Conservation (phyloP, 2,113 vertebrate species). For the Stigmatopora nigra region DNA sequence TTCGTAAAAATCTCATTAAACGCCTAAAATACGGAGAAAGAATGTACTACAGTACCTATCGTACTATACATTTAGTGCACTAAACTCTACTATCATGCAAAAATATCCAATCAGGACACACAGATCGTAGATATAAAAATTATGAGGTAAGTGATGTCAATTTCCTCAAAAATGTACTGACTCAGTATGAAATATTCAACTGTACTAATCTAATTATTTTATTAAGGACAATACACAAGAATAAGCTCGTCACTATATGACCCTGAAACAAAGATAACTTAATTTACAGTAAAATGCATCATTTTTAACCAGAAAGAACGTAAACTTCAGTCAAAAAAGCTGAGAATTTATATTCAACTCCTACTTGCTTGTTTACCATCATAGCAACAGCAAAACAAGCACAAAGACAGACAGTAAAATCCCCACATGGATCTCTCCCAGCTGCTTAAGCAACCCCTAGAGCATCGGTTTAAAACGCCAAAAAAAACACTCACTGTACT, state of each 20-base stretch:
- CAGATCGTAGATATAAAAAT: neutral
- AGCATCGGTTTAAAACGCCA: neutral
- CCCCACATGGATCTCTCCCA: neutral
- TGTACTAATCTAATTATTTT: no score
- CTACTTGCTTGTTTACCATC: neutral
- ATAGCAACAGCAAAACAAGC: neutral
- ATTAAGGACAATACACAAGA: neutral
- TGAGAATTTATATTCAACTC: neutral
- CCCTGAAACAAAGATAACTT: neutral
- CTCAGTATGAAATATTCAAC: neutral
- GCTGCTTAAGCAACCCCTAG: neutral
- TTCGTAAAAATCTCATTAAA: slow-evolving; percentile 57
- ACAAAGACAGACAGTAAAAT: neutral
- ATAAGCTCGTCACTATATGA: neutral
- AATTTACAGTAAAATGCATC: neutral
- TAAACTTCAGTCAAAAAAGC: slow-evolving; percentile 19
- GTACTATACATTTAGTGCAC: no score
- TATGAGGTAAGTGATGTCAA: neutral
- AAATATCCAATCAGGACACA: no score
- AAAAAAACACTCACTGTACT: neutral
- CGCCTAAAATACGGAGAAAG: slow-evolving; percentile 46
- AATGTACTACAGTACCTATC: no score
- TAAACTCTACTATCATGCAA: no score
- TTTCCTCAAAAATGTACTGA: neutral
- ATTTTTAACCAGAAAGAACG: slow-evolving; percentile 12